These are phyloP conservation scores for Astropecten irregularis DNA, from an alignment of 53 echinoderm and acorn worm species.

Conservation along the genomic window DNA sequence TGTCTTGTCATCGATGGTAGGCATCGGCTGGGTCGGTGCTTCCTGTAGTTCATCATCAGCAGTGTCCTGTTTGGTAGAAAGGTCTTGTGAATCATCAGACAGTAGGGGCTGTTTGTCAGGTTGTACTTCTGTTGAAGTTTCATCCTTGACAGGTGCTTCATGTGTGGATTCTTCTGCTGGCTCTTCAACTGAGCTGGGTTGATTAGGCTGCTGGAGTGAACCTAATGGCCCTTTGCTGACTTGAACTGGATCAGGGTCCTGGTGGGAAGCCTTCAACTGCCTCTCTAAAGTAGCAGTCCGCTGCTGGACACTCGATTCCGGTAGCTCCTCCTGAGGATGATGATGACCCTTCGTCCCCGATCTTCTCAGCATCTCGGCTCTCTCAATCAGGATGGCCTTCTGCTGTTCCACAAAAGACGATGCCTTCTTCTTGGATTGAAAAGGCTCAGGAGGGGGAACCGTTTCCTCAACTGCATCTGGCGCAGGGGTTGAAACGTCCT, in stretches of 20 bases:
- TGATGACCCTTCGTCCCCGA: not conserved
- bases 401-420: constrained; percentile 27
- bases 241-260: not conserved
- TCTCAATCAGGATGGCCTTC: constrained; percentile 38
- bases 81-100: too few relatives aligned
- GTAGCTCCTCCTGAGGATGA: not conserved
- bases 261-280: not conserved
- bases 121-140: too few relatives aligned
- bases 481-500: not conserved
- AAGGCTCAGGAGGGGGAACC: not conserved
- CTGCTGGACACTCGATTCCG: constrained; percentile 4
- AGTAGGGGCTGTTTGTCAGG: too few relatives aligned
- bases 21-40: not conserved
- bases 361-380: constrained; percentile 2
- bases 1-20: not conserved
- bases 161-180: too few relatives aligned
- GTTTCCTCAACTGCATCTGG: not conserved
- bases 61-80: not conserved
- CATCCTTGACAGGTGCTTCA: too few relatives aligned
- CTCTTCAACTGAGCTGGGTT: not conserved
- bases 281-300: constrained; percentile 11
- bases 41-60: not conserved
- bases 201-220: not conserved
- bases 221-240: not conserved
- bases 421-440: not conserved